Conservation (phyloP, 2,797 vertebrate genomes). For the Phoebastria nigripes region DNA sequence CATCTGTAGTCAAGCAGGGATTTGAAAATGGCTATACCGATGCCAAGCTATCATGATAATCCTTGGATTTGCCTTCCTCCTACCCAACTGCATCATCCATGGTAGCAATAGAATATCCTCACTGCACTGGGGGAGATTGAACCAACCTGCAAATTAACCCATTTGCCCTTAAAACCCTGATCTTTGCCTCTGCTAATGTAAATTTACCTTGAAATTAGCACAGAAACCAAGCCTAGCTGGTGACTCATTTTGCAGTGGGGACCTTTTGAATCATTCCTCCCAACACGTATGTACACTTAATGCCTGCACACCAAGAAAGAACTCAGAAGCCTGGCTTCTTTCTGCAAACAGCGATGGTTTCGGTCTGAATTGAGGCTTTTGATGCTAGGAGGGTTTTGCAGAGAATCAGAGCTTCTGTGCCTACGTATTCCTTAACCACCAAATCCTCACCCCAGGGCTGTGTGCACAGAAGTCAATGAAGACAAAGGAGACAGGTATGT, state of each 20-base stretch:
- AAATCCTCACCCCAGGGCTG: neutral
- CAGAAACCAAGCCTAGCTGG: neutral
- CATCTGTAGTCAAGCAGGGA: neutral
- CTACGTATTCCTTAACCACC: neutral
- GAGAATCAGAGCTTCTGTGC: neutral
- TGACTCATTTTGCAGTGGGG: neutral
- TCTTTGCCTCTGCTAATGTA: neutral
- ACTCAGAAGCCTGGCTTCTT: neutral
- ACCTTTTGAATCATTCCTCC: neutral
- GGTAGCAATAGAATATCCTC: neutral
- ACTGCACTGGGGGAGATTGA: neutral
- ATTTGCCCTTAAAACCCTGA: neutral
- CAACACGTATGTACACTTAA: neutral
- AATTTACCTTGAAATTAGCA: neutral
- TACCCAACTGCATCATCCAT: neutral
- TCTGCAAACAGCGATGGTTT: neutral
- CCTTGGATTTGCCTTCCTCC: neutral
- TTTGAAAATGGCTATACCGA: neutral
- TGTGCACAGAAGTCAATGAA: neutral
- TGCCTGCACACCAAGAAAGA: neutral
- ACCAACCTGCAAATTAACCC: neutral
- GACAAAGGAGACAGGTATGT: neutral
- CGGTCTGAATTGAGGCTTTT: neutral
- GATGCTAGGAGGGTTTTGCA: neutral
- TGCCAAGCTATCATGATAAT: neutral